These are phyloP conservation scores for Panagrolaimus sp. DNA, from an alignment of 1,140 invertebrate species.

Conservation along the genomic window DNA sequence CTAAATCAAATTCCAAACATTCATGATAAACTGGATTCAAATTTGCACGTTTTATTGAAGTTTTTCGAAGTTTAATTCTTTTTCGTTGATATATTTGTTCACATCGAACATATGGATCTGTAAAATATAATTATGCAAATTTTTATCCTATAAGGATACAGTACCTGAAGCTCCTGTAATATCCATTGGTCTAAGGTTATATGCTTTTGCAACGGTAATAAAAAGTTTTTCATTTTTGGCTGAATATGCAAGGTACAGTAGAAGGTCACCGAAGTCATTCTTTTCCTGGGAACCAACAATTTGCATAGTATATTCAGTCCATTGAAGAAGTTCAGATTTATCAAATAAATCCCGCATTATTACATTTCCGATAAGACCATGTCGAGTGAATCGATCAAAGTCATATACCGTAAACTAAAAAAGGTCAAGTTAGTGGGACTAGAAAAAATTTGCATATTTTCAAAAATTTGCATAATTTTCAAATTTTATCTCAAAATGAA, in stretches of 20 bases:
- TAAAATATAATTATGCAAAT: conserved; percentile 23
- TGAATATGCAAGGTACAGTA: conserved; percentile 74
- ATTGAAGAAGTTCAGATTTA: conserved; percentile 51
- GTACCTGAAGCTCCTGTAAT: conserved; percentile 69
- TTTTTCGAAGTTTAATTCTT: conserved; percentile 67
- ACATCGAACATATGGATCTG: conserved; percentile 68
- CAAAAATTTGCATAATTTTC: too few species aligned
- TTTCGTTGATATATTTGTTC: conserved; percentile 65
- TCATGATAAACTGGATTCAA: conserved; percentile 67
- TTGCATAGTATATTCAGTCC: conserved; percentile 59
- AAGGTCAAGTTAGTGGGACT: neutral
- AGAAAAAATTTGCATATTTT: neutral
- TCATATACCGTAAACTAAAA: conserved; percentile 79
- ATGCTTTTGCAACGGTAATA: conserved; percentile 72
- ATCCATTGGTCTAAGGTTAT: conserved; percentile 75
- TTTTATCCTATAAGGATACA: conserved; percentile 16
- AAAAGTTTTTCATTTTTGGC: conserved; percentile 73
- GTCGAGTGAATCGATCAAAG: conserved; percentile 79
- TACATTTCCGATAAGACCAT: conserved; percentile 72
- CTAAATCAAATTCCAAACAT: conserved; percentile 66
- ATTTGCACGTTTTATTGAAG: conserved; percentile 65
- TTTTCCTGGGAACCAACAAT: conserved; percentile 65
- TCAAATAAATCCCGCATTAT: conserved; percentile 57
- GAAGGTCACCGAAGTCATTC: conserved; percentile 71
- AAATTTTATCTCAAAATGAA: too few species aligned